Conservation (phyloP, 2,113 vertebrate genomes). For the Mus musculus region GRCm39 chr10:84733501-84734000, state of each 20-base stretch:
- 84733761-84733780: not conserved
- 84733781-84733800: not conserved
- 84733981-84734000: conserved; percentile 46
- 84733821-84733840: conserved; percentile 72
- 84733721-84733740: not conserved
- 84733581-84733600: not conserved
- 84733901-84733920: conserved; percentile 69
- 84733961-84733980: not conserved
- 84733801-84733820: not conserved
- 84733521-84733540: not conserved
- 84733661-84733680: not conserved
- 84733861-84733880: conserved; percentile 53
- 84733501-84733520: not conserved
- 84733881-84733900: conserved; percentile 56
- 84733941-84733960: conserved; percentile 55
- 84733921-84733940: conserved; percentile 70
- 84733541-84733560: not conserved
- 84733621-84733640: not conserved
- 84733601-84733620: not conserved
- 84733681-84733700: not conserved
- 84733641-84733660: not conserved
- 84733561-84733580: no score
- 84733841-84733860: conserved; percentile 60
- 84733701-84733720: not conserved
- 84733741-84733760: conserved; percentile 45